Base-by-base conservation (phyloP, 1,140 invertebrate species). In the Vanessa tameamea region DNA sequence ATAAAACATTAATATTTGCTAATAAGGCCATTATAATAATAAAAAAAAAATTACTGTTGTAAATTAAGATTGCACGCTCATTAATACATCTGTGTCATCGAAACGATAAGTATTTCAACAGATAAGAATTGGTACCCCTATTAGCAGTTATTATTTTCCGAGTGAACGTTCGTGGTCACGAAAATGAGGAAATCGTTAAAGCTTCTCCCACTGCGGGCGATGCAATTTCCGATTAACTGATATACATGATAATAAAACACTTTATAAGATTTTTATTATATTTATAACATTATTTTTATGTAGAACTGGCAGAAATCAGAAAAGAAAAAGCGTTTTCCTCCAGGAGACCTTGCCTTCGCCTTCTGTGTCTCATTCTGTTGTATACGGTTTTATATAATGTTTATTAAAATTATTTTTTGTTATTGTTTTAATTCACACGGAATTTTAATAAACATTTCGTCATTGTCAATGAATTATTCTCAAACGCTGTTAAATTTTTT, bases 191-290 rank as follows among this genome's bases (percentile, higher is more conserved):
- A 47, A 26, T 51, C 50, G 50, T 67, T 67, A 67, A 57, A 43
- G 50, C 20, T 55, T 57, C 13, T 16, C 66, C 37, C 66, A 68
- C 53, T 57, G 50, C 23, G 31, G 14, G 16, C 26, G 31, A 68
- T 55, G 16, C 66, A 57, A 68, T 68, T 31, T 57, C 37, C 13
- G 66, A 68, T 59, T 67, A 53, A 67, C 65, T 16, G 51, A 31
- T 67, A 55, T 67, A n/a, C 23, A 53, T 51, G 26, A 53, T 53
- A 53, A 47, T 67, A 51, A 37, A 67, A 37, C 51, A 67, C 23
- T 37, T 55, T 6, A 31, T 51, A 31, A n/a, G 0, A 20, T 23
- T 57, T 26, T 43, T n/a, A n/a, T n/a, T n/a, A n/a, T n/a, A n/a
- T n/a, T n/a, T n/a, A n/a, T n/a, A n/a, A n/a, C n/a, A n/a, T n/a